phyloP scores from a whole-genome alignment of 2,888 invertebrate genomes.

The Archaeoteleia sp. region DNA sequence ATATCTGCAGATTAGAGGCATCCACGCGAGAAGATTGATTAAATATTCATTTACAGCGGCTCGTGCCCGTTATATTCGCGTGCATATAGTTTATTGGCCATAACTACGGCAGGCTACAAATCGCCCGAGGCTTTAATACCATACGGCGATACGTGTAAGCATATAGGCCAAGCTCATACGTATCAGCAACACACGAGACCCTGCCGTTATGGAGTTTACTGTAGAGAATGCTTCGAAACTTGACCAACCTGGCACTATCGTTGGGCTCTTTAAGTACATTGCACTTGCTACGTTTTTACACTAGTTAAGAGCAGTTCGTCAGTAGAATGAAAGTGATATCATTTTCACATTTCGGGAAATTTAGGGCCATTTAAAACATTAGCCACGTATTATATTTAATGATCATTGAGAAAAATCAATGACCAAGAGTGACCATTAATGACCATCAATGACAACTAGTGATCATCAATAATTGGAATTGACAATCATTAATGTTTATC shows the following conservation, averaged over 20 bases:
- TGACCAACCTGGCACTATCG: conserved; percentile 13
- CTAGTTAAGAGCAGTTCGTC: conserved; percentile 61
- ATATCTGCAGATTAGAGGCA: conserved; percentile 66
- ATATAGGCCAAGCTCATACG: conserved; percentile 42
- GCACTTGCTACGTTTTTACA: conserved; percentile 65
- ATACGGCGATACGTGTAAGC: conserved; percentile 46
- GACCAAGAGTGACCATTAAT: too few species aligned
- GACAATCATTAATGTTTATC: too few species aligned
- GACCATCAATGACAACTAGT: too few species aligned
- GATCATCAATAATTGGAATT: too few species aligned
- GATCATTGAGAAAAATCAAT: too few species aligned
- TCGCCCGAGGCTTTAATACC: conserved; percentile 60
- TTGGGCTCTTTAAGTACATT: too few species aligned
- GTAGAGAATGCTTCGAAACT: conserved; percentile 21
- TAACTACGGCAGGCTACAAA: conserved; percentile 69
- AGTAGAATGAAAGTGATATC: conserved; percentile 54
- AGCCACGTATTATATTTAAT: too few species aligned
- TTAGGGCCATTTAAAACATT: too few species aligned
- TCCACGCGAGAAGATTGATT: conserved; percentile 70
- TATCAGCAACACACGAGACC: conserved; percentile 29
- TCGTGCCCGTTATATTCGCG: conserved; percentile 59
- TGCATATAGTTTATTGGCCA: conserved; percentile 70
- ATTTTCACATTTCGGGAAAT: too few species aligned
- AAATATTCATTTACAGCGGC: conserved; percentile 70
- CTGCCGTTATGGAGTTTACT: conserved; percentile 8